Conservation (phyloP, 2,888 invertebrate species). For the Conchocele bisecta region DNA sequence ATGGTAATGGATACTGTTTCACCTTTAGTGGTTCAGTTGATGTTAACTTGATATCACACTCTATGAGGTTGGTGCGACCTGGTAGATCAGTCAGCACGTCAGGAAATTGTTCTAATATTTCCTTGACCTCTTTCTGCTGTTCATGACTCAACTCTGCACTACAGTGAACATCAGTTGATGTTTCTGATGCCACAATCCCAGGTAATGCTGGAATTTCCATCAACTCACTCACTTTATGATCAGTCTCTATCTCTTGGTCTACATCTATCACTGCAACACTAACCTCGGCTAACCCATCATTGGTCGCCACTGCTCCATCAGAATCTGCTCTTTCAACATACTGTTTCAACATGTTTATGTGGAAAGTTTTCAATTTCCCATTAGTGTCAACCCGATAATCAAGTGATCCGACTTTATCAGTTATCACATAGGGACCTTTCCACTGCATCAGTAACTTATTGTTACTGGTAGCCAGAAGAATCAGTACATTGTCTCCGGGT, state of each 20-base stretch:
- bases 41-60: conserved; percentile 22
- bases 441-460: conserved; percentile 59
- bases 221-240: not conserved
- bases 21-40: conserved; percentile 22
- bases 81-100: conserved; percentile 30
- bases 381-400: conserved; percentile 43
- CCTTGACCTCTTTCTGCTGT: not conserved
- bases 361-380: conserved; percentile 9
- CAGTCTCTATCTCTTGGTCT: not conserved
- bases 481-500: conserved; percentile 49
- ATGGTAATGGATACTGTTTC: conserved; percentile 38
- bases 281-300: conserved; percentile 2
- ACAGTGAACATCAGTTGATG: conserved; percentile 1
- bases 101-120: conserved; percentile 10
- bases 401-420: conserved; percentile 1
- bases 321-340: not conserved
- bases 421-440: conserved; percentile 41
- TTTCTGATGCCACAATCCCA: not conserved
- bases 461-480: conserved; percentile 55
- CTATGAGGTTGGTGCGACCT: conserved; percentile 13
- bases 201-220: not conserved
- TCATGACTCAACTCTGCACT: not conserved
- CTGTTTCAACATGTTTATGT: conserved; percentile 6
- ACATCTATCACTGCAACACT: not conserved
- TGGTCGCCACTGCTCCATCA: not conserved